phyloP scores from a whole-genome alignment of 2,797 vertebrate genomes.

The Dromococcyx pavoninus region DNA sequence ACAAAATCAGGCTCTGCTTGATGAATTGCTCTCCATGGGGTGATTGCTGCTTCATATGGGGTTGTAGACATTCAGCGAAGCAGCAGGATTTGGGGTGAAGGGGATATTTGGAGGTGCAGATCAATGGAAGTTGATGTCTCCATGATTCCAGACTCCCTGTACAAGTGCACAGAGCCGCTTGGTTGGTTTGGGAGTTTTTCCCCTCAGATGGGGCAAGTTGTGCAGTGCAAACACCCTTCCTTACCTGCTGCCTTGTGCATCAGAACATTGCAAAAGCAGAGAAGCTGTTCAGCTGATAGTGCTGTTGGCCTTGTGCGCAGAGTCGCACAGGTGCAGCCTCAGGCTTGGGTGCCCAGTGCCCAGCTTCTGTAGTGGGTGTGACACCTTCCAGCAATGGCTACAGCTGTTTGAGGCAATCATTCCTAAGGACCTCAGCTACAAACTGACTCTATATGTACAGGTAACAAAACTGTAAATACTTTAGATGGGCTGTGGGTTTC shows the following conservation, averaged over 20 bases:
- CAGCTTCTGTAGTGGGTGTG: background rate
- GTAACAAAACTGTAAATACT: slow-evolving; percentile 46
- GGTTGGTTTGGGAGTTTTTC: too few species aligned
- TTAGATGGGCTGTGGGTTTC: slow-evolving; percentile 47
- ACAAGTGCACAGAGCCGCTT: rapidly evolving
- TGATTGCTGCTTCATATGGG: background rate
- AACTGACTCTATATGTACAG: slow-evolving; percentile 2
- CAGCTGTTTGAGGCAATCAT: background rate
- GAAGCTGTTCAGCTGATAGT: background rate
- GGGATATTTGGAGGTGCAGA: background rate
- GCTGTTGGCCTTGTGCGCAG: background rate
- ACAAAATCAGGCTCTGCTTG: background rate
- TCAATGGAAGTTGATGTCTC: background rate
- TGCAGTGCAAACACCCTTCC: background rate
- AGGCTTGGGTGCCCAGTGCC: background rate
- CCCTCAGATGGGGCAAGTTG: background rate
- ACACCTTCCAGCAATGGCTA: background rate
- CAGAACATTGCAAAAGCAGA: background rate
- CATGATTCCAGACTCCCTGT: background rate
- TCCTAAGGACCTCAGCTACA: slow-evolving; percentile 54
- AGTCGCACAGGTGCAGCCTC: background rate
- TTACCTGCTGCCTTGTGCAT: background rate
- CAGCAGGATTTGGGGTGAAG: background rate
- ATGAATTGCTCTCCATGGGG: background rate
- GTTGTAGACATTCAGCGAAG: background rate